A percentile compares a stretch with the other conserved stretches of the same genome.
phyloP scores from a whole-genome alignment of 2,113 vertebrate species.

The Myiagra hebetior region DNA sequence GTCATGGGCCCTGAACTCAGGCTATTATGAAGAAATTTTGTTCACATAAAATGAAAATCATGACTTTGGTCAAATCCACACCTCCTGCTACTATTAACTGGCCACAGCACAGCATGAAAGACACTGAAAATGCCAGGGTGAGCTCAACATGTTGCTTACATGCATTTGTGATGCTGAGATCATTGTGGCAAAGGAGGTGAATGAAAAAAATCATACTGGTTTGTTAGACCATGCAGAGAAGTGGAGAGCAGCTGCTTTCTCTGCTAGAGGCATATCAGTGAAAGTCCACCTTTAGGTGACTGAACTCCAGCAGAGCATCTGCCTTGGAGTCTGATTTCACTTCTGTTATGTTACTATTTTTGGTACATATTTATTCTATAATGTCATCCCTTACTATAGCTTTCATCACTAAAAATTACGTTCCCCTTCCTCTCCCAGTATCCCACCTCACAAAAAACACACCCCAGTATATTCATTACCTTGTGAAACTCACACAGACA shows the following conservation, averaged over 20 bases:
- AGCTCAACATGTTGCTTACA: accelerated
- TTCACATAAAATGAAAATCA: background rate
- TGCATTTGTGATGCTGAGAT: background rate
- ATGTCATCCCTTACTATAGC: background rate
- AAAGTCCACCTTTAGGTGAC: background rate
- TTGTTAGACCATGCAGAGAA: background rate
- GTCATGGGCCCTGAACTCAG: background rate
- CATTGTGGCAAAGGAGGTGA: background rate
- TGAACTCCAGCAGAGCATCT: background rate
- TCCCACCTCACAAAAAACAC: background rate
- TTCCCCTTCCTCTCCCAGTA: background rate
- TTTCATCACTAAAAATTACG: background rate
- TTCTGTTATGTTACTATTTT: background rate
- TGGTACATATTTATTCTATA: background rate
- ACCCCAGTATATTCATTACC: background rate
- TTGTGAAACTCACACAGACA: background rate
- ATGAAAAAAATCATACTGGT: background rate
- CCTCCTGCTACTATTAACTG: background rate
- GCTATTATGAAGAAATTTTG: background rate
- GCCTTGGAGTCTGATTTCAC: background rate
- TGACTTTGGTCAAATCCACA: background rate
- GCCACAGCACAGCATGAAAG: background rate
- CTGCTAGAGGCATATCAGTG: background rate
- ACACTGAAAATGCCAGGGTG: background rate
- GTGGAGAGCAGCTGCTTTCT: background rate